Evolutionary conservation across 2,888 invertebrate species (phyloP).

Genomic region (Ormyrus thymus): DNA sequence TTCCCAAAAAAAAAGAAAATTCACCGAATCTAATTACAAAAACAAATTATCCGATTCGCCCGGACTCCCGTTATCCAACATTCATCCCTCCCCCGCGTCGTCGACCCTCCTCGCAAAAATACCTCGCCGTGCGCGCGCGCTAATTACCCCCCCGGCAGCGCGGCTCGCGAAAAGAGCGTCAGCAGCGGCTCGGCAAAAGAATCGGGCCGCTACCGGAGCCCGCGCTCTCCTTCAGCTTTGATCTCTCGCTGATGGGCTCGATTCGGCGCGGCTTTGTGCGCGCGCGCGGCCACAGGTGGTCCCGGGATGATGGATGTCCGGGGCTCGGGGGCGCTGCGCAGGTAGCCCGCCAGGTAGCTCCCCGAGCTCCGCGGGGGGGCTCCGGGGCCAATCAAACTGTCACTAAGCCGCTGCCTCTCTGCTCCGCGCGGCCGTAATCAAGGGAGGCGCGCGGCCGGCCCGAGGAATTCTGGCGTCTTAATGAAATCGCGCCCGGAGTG

Average conservation of each 20-base stretch:
- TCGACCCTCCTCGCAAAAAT: too few species aligned
- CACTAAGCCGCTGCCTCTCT: conserved; percentile 12
- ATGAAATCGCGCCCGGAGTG: neutral
- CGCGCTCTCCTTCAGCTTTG: conserved; percentile 38
- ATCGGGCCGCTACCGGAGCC: neutral
- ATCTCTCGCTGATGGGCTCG: conserved; percentile 45
- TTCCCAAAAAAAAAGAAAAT: too few species aligned
- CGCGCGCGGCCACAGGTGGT: conserved; percentile 46
- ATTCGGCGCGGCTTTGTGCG: conserved; percentile 34
- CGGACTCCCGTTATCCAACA: too few species aligned
- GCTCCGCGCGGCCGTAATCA: neutral
- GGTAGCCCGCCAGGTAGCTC: conserved; percentile 66
- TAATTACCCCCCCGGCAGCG: too few species aligned
- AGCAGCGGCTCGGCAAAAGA: too few species aligned
- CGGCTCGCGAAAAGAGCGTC: too few species aligned
- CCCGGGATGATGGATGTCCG: conserved; percentile 54
- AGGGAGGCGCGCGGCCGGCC: neutral
- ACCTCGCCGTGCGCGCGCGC: too few species aligned
- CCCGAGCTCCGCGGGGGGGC: conserved; percentile 66
- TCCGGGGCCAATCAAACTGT: conserved; percentile 44
- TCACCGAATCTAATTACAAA: too few species aligned
- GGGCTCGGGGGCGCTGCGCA: conserved; percentile 58
- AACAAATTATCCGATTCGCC: too few species aligned
- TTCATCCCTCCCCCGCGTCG: too few species aligned
- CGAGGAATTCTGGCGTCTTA: neutral